Percentiles rank a stretch among this genome's conserved stretches.
phyloP scores from a whole-genome alignment of 1,140 invertebrate species.

The Hylyphantes graminicola region DNA sequence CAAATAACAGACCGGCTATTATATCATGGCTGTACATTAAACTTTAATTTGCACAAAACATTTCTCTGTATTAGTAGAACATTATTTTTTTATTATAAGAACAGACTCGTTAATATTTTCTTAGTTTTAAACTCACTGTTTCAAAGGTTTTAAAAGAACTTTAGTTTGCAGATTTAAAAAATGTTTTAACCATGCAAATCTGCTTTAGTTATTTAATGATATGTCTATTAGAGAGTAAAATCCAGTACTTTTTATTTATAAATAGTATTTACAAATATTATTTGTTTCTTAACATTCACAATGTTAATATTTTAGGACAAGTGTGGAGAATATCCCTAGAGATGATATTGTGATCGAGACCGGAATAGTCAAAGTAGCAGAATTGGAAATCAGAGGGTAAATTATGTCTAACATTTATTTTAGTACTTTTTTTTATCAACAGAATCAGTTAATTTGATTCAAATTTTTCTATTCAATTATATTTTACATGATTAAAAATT shows the following conservation, averaged over 20 bases:
- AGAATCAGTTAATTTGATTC: not conserved
- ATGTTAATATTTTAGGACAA: constrained; percentile 62
- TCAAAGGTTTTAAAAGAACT: too few relatives aligned
- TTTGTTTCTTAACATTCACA: not conserved
- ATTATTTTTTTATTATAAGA: too few relatives aligned
- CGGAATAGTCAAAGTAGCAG: constrained; percentile 82
- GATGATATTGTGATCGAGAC: constrained; percentile 74
- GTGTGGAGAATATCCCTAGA: constrained; percentile 72
- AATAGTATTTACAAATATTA: not conserved
- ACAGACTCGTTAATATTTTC: too few relatives aligned
- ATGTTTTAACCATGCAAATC: not conserved
- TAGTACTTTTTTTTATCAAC: not conserved
- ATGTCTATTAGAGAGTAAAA: not conserved
- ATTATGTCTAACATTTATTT: constrained; percentile 32
- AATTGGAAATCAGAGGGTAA: constrained; percentile 84
- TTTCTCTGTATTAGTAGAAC: too few relatives aligned
- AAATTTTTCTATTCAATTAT: too few relatives aligned
- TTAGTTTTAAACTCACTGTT: too few relatives aligned
- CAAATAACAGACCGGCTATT: too few relatives aligned
- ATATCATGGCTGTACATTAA: too few relatives aligned
- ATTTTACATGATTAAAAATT: too few relatives aligned
- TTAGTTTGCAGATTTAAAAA: too few relatives aligned
- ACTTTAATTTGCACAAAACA: too few relatives aligned
- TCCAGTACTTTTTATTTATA: not conserved
- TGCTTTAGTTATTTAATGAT: not conserved